phyloP scores from a whole-genome alignment of 1,140 invertebrate genomes.

The Nephila pilipes region DNA sequence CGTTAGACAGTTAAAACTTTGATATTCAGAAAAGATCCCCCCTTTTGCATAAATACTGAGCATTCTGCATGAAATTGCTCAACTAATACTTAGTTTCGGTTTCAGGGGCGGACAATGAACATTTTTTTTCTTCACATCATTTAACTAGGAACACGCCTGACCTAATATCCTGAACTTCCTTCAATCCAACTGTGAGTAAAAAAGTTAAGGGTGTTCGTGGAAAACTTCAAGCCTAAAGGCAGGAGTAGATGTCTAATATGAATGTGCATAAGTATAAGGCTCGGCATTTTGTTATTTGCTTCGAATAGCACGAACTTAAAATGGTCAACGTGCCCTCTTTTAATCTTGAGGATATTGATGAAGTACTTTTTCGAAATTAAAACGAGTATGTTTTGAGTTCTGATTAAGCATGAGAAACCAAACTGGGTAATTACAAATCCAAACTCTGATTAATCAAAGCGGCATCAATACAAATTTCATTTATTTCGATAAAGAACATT shows the following conservation, averaged over 20 bases:
- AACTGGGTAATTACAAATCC: too few species aligned
- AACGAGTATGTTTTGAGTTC: too few species aligned
- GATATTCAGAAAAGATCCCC: constrained; percentile 5
- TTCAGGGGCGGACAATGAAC: background rate
- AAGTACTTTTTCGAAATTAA: too few species aligned
- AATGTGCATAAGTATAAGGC: background rate
- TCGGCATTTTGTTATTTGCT: background rate
- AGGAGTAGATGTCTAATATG: background rate
- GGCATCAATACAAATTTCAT: too few species aligned
- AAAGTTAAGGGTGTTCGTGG: background rate
- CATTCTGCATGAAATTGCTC: constrained; percentile 58
- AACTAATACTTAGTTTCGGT: constrained; percentile 46
- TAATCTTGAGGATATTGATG: background rate
- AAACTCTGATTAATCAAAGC: too few species aligned
- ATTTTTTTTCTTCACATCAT: background rate
- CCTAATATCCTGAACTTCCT: background rate
- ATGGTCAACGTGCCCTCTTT: background rate
- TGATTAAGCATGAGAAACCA: too few species aligned
- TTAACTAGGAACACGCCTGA: background rate
- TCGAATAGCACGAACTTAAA: background rate
- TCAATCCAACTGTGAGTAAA: background rate
- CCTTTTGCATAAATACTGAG: constrained; percentile 42
- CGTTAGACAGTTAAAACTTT: background rate
- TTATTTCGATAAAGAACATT: too few species aligned
- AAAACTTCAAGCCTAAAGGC: constrained; percentile 4